Evolutionary conservation across 2,797 vertebrate species (phyloP), one percentile per base, ranked within the genome.

Genomic region (Botia almorhae): DNA sequence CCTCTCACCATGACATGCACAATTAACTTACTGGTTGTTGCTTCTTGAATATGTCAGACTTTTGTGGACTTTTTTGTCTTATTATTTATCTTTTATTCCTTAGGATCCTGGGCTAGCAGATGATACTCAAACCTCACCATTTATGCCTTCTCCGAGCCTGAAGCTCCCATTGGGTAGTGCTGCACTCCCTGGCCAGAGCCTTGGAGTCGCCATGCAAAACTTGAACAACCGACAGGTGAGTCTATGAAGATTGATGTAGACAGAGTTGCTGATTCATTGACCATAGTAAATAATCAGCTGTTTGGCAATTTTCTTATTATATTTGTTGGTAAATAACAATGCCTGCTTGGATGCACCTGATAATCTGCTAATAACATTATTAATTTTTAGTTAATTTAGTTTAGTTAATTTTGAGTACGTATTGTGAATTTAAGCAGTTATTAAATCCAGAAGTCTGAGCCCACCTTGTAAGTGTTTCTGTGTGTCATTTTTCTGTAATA

Each of bases 91-190:
- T 17, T 63, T 64, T 53, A 2, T 7, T 65, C 13, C 91, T 86
- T 94, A 98, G 97, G 98, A 98, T 92, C 94, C 96, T 92, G 95
- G 95, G 94, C 93, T 98, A 92, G 96, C 95, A 94, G 97, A 99
- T 92, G 97, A 98, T 87, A 93, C 94, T 94, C 93, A 96, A 92
- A 93, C 96, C 95, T 98, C 98, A 98, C 98, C 97, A 89, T 98
- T 98, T 98, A 94, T 99, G 98, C 98, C 98, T 98, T 99, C 98
- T 94, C 97, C 98, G 93, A 96, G 96, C 96, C 96, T 98, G 95
- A 99, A 98, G 95, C 97, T 97, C 94, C 96, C 97, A 92, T 94
- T 98, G 94, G 95, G 96, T 94, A 98, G 95, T 94, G 96, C 95
- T 95, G 95, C 96, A 94, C 96, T 96, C 95, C 94, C 97, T 91